A percentile compares a stretch with the other conserved stretches of the same genome.
Conservation (phyloP, 2,888 invertebrate genomes). For the Perizoma flavofasciatum region DNA sequence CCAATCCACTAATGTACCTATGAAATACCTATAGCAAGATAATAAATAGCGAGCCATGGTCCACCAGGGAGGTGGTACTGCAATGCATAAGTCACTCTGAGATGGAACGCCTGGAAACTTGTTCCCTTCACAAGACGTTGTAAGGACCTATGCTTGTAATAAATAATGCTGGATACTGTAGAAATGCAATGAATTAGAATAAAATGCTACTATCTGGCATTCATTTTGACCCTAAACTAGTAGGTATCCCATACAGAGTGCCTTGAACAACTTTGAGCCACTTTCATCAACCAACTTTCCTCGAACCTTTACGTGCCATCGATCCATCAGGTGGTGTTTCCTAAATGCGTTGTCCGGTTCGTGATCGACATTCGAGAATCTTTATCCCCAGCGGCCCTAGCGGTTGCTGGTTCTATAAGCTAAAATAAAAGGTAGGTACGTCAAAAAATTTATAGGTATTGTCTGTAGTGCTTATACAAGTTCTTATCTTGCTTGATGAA, state of each 20-base stretch:
- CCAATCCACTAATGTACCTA: neutral
- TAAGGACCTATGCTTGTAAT: constrained; percentile 11
- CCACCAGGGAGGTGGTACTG: constrained; percentile 19
- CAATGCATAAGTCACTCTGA: constrained; percentile 19
- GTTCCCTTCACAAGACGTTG: constrained; percentile 13
- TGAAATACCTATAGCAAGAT: constrained; percentile 13
- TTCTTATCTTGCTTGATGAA: neutral
- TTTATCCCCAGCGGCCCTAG: too few species aligned
- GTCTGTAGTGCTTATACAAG: too few species aligned
- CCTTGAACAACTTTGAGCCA: too few species aligned
- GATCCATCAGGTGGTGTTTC: too few species aligned
- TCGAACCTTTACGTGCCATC: too few species aligned
- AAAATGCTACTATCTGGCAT: constrained; percentile 13
- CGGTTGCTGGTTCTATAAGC: too few species aligned
- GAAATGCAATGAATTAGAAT: constrained; percentile 11
- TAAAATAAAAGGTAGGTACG: too few species aligned
- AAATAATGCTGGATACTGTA: constrained; percentile 9
- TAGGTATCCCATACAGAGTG: too few species aligned
- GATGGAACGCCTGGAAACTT: constrained; percentile 17
- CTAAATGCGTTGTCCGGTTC: too few species aligned
- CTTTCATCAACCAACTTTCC: too few species aligned
- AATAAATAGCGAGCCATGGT: constrained; percentile 19
- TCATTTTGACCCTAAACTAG: neutral
- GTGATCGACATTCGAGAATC: too few species aligned
- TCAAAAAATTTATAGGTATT: too few species aligned